Conservation (phyloP, 2,797 vertebrate genomes). For the Hippoglossus hippoglossus region DNA sequence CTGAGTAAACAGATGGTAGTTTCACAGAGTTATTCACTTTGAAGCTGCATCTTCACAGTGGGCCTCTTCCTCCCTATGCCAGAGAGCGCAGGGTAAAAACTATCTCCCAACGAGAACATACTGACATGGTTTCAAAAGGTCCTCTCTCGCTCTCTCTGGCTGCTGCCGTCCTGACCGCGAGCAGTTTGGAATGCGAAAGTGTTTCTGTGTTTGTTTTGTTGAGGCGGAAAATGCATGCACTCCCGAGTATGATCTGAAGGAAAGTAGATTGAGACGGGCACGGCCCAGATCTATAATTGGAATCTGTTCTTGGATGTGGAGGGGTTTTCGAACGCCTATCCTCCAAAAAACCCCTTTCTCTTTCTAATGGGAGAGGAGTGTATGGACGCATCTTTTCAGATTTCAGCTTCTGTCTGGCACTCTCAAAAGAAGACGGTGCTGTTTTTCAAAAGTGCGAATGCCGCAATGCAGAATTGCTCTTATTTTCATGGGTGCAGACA, state of each 20-base stretch:
- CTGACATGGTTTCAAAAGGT: constrained; percentile 69
- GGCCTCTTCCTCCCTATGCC: constrained; percentile 29
- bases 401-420: constrained; percentile 55
- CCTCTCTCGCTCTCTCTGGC: constrained; percentile 36
- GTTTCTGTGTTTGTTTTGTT: constrained; percentile 77
- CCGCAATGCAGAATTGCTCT: constrained; percentile 46
- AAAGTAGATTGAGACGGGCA: constrained; percentile 82
- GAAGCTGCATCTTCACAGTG: constrained; percentile 52
- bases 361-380: constrained; percentile 73
- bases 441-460: constrained; percentile 59
- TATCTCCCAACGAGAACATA: constrained; percentile 57
- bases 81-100: constrained; percentile 55
- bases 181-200: constrained; percentile 68
- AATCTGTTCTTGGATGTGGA: constrained; percentile 86
- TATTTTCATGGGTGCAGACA: constrained; percentile 25
- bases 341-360: constrained; percentile 61
- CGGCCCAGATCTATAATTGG: constrained; percentile 88
- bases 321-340: constrained; percentile 71
- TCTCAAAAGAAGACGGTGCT: constrained; percentile 39
- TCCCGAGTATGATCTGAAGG: constrained; percentile 77
- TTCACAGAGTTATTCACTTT: constrained; percentile 72
- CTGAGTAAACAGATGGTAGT: constrained; percentile 61
- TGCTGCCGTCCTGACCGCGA: constrained; percentile 48
- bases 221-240: constrained; percentile 66
- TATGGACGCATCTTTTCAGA: constrained; percentile 65